phyloP scores from a whole-genome alignment of 2,888 invertebrate genomes.

The Drosophila pseudotakahashii region DNA sequence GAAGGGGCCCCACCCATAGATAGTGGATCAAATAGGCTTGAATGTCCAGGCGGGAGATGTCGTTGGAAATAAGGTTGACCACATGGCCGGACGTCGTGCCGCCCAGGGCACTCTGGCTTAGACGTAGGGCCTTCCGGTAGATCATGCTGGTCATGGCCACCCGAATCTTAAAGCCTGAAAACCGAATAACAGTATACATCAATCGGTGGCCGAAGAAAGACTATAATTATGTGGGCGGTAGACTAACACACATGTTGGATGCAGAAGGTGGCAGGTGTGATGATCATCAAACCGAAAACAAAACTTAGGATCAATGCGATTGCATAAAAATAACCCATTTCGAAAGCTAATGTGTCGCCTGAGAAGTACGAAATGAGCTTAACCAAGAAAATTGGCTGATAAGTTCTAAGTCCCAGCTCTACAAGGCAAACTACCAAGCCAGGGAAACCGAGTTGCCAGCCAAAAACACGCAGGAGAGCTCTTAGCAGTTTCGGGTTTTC shows the following conservation, averaged over 20 bases:
- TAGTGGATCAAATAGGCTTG: slow-evolving; percentile 91
- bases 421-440: slow-evolving; percentile 86
- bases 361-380: slow-evolving; percentile 87
- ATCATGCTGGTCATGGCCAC: slow-evolving; percentile 89
- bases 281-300: slow-evolving; percentile 87
- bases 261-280: neutral
- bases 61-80: slow-evolving; percentile 97
- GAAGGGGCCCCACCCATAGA: slow-evolving; percentile 92
- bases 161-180: slow-evolving; percentile 86
- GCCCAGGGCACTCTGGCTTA: slow-evolving; percentile 90
- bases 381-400: slow-evolving; percentile 88
- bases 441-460: slow-evolving; percentile 86
- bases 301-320: slow-evolving; percentile 90
- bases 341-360: slow-evolving; percentile 55
- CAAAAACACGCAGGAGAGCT: slow-evolving; percentile 86
- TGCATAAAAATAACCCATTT: slow-evolving; percentile 91
- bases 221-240: neutral
- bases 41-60: slow-evolving; percentile 88
- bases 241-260: slow-evolving; percentile 86
- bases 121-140: slow-evolving; percentile 87
- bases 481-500: slow-evolving; percentile 83
- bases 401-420: slow-evolving; percentile 87
- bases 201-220: too few relatives aligned
- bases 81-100: slow-evolving; percentile 90
- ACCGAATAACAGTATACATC: too few relatives aligned